These are phyloP conservation scores for Diplosoma virens DNA, from an alignment of 23 tunicate genomes.

Conservation along the genomic window DNA sequence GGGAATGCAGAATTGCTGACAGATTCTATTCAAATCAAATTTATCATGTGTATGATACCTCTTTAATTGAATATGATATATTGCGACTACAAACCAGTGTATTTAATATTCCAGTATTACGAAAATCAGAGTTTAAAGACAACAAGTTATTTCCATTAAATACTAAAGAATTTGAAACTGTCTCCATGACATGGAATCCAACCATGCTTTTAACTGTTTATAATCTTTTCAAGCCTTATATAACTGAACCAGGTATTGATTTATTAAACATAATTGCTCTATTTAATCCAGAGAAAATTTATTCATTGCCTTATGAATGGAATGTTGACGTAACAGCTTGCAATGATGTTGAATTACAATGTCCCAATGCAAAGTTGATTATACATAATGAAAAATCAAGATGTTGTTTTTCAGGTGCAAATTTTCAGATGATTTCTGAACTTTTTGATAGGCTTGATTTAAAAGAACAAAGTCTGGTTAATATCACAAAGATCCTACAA, in stretches of 20 bases:
- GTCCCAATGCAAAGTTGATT: conserved; percentile 2
- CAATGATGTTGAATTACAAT: background rate
- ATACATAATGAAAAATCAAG: background rate
- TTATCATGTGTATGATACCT: conserved; percentile 14
- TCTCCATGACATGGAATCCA: conserved; percentile 50
- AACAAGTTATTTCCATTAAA: background rate
- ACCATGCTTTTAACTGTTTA: conserved; percentile 34
- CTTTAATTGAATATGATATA: conserved; percentile 41
- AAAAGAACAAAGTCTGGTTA: background rate
- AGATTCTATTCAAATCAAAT: background rate
- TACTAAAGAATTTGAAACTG: background rate
- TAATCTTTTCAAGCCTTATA: conserved; percentile 15
- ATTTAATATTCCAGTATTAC: conserved; percentile 38
- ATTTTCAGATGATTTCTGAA: background rate
- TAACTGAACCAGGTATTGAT: conserved; percentile 49
- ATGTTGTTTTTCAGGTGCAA: background rate
- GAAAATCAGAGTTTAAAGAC: background rate
- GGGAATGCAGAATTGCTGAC: background rate
- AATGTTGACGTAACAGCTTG: conserved; percentile 18
- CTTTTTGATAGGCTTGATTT: conserved; percentile 1
- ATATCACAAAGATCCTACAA: too few relatives aligned
- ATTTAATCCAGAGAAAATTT: conserved; percentile 45
- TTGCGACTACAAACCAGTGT: conserved; percentile 28
- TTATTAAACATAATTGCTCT: conserved; percentile 32
- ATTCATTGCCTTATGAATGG: conserved; percentile 43